Conservation (phyloP, 2,113 vertebrate species). For the Malurus elegans region DNA sequence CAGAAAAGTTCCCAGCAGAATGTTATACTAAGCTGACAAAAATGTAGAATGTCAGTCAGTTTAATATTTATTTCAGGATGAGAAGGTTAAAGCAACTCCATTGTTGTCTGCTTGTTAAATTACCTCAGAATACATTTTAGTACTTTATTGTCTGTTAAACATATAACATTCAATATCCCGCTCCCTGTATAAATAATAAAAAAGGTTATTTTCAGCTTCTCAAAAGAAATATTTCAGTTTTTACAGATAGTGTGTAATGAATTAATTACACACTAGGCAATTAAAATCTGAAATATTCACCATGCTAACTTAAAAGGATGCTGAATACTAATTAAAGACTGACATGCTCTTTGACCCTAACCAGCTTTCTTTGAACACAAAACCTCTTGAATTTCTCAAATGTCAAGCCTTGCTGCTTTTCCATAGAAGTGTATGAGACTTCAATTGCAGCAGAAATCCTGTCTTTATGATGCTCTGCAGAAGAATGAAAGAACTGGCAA, state of each 20-base stretch:
- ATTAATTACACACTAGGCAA: not conserved
- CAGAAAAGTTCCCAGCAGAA: not conserved
- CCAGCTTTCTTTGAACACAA: not conserved
- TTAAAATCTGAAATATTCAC: not conserved
- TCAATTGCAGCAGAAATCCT: not conserved
- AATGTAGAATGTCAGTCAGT: not conserved
- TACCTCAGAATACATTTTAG: not conserved
- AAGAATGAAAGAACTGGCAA: not conserved
- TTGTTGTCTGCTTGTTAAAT: not conserved
- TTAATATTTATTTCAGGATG: not conserved
- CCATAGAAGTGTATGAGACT: not conserved
- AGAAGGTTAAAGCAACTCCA: not conserved
- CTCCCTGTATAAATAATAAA: not conserved
- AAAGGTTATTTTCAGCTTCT: not conserved
- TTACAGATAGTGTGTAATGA: not conserved
- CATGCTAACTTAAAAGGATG: not conserved
- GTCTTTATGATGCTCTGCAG: not conserved
- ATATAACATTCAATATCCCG: not conserved
- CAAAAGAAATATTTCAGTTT: not conserved
- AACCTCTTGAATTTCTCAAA: not conserved
- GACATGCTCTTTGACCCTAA: not conserved
- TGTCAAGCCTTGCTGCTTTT: not conserved
- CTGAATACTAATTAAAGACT: not conserved
- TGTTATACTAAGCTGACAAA: not conserved
- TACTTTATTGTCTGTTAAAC: not conserved